Evolutionary conservation across 2,113 vertebrate species (phyloP).

Genomic region (Leucoraja erinaceus): DNA sequence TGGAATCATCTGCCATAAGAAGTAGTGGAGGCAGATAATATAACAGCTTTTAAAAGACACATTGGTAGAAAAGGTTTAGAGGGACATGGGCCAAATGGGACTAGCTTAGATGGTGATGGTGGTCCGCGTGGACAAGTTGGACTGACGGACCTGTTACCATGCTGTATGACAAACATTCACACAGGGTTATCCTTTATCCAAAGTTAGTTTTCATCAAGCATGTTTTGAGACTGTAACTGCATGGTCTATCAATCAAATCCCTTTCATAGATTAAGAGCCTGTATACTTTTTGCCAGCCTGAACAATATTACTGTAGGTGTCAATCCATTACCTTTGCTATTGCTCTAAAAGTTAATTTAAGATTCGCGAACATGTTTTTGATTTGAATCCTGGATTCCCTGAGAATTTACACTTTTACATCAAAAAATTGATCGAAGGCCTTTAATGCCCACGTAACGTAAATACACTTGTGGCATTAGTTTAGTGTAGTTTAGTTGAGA

Average conservation of each 20-base stretch:
- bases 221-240: background rate
- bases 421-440: background rate
- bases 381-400: background rate
- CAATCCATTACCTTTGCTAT: background rate
- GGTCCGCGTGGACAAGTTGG: too few species aligned
- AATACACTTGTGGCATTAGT: background rate
- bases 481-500: too few species aligned
- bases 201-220: background rate
- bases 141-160: too few species aligned
- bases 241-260: background rate
- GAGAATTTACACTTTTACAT: background rate
- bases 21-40: too few species aligned
- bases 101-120: too few species aligned
- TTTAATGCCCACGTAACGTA: background rate
- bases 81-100: too few species aligned
- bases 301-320: background rate
- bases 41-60: too few species aligned
- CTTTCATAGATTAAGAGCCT: background rate
- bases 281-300: background rate
- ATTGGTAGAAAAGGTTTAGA: too few species aligned
- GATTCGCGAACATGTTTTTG: background rate
- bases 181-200: background rate
- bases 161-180: background rate
- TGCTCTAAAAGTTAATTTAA: background rate
- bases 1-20: too few species aligned